These are phyloP conservation scores for Lordiphosa stackelbergi DNA, from an alignment of 1,140 invertebrate genomes.

Conservation along the genomic window DNA sequence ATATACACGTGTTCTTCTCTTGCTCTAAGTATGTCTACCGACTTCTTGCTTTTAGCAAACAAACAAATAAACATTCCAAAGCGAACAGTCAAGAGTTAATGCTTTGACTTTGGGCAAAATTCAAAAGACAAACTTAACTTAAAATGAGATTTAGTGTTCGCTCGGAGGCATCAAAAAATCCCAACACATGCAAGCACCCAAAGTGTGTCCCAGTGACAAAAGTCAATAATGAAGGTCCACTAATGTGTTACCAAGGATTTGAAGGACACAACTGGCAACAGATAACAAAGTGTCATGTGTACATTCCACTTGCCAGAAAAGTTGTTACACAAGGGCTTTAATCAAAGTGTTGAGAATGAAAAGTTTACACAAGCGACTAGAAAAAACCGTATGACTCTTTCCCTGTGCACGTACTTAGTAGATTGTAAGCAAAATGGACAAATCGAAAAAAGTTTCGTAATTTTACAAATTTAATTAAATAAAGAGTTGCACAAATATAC, in stretches of 20 bases:
- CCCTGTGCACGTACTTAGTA: too few relatives aligned
- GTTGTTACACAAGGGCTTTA: slow-evolving; percentile 1
- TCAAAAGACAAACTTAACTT: slow-evolving; percentile 50
- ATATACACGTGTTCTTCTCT: too few relatives aligned
- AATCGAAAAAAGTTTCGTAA: too few relatives aligned
- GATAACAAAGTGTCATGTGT: slow-evolving; percentile 12
- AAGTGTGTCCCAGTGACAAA: slow-evolving; percentile 25
- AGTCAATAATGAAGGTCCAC: slow-evolving; percentile 39
- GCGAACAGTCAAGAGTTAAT: slow-evolving; percentile 32
- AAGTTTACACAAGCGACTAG: too few relatives aligned
- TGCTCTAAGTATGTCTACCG: neutral
- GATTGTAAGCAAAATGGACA: too few relatives aligned
- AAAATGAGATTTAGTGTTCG: slow-evolving; percentile 46
- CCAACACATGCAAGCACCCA: neutral
- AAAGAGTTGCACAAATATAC: too few relatives aligned
- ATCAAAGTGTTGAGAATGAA: neutral
- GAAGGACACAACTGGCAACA: slow-evolving; percentile 9
- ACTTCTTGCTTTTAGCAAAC: slow-evolving; percentile 2
- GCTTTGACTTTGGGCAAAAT: slow-evolving; percentile 25
- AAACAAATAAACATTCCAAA: slow-evolving; percentile 17
- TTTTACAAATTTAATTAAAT: too few relatives aligned
- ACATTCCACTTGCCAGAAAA: neutral
- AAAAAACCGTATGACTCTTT: too few relatives aligned
- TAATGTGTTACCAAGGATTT: slow-evolving; percentile 5
- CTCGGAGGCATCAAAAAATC: slow-evolving; percentile 12